Conservation (phyloP, 2,797 vertebrate genomes). For the Eospalax fontanierii region DNA sequence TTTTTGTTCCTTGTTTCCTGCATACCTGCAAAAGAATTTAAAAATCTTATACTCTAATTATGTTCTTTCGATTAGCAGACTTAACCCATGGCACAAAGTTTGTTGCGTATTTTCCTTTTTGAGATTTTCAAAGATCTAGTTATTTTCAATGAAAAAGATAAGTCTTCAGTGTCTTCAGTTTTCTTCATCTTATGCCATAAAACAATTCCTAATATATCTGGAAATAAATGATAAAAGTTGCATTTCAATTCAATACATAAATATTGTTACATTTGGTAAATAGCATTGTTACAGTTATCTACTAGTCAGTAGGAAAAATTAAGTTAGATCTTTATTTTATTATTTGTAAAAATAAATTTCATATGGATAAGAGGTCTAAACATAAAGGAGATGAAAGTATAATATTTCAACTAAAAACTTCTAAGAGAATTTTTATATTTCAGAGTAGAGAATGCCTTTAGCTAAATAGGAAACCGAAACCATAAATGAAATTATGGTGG, state of each 20-base stretch:
- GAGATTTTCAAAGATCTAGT: background rate
- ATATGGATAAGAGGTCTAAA: constrained; percentile 59
- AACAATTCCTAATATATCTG: background rate
- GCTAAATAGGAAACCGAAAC: constrained; percentile 72
- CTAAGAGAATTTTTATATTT: constrained; percentile 55
- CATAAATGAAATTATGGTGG: constrained; percentile 61
- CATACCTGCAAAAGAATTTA: background rate
- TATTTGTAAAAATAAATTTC: constrained; percentile 57
- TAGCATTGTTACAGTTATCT: background rate
- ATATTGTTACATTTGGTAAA: constrained; percentile 36
- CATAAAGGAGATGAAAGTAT: constrained; percentile 30
- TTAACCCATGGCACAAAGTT: background rate
- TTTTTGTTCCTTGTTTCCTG: background rate
- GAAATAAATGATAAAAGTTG: constrained; percentile 5
- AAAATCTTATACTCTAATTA: constrained; percentile 40
- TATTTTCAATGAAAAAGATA: background rate
- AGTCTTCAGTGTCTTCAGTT: background rate
- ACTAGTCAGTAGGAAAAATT: background rate
- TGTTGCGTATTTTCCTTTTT: background rate
- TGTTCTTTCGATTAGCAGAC: background rate
- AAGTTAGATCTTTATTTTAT: constrained; percentile 15
- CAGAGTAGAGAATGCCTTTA: constrained; percentile 9
- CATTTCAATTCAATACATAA: constrained; percentile 33
- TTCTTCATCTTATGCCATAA: constrained; percentile 2
- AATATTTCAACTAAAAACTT: constrained; percentile 57